Base-by-base conservation (phyloP, 1,140 invertebrate genomes). In the Lerema accius region DNA sequence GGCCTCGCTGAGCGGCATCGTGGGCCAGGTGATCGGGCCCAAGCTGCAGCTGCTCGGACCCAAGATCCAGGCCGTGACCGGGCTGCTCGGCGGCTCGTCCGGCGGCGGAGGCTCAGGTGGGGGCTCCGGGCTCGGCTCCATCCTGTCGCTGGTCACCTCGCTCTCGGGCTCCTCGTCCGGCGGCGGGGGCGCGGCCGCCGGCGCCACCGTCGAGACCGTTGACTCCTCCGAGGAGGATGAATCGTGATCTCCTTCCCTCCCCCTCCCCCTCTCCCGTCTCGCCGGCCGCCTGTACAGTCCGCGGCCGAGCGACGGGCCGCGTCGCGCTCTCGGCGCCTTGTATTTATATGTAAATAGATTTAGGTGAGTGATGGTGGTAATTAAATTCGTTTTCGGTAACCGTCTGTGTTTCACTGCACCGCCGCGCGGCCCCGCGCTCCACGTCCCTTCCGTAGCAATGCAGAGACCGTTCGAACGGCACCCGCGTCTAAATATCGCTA, bases 1-100 rank as follows among this genome's bases (percentile, higher is more conserved):
- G 0, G 71, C 80, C 1, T 88, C 91, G 3, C 78, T 93, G 0
- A 89, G 87, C 39, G 88, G 89, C 11, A 81, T 92, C 16, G 87
- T 93, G 67, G 91, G 87, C 39, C 92, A 82, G 72, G 86, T 94
- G 0, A 91, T 94, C 16, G 93, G 92, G 40, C 94, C 94, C 3
- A 92, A 94, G 62, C 90, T 94, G 40, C 92, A 93, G 60, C 78
- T 93, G 7, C 81, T 92, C 17, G 90, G 77, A 4, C 91, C 79
- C 71, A 91, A 89, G 86, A 86, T 94, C 45, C 93, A 93, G 56
- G 92, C 92, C 11, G 91, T 92, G 28, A 82, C 91, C 6, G 93
- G 92, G 9, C 86, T 92, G 65, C 65, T 93, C 10, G 93, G 92
- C 15, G 92, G 92, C 16, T 91, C 92, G 1, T 91, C 91, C 1